Evolutionary conservation across 2,888 invertebrate species (phyloP).

Genomic region (Xestia rhomboidea): DNA sequence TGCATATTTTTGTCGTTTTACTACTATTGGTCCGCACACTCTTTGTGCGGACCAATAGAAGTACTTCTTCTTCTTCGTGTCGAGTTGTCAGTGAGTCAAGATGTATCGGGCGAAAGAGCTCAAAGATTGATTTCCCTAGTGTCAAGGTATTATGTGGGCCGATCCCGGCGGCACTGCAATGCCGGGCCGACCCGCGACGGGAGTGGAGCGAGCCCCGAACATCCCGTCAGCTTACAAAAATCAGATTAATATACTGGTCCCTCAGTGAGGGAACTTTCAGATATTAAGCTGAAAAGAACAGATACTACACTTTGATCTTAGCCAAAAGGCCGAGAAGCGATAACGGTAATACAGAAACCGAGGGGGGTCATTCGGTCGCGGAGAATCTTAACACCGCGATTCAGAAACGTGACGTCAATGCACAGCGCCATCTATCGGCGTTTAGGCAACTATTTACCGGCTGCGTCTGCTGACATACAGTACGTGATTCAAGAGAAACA

Average conservation of each 20-base stretch:
- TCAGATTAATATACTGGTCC: slow-evolving; percentile 33
- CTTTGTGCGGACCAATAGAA: too few relatives aligned
- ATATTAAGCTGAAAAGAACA: too few relatives aligned
- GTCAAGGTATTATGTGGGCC: slow-evolving; percentile 3
- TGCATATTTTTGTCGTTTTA: too few relatives aligned
- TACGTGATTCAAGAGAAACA: not conserved
- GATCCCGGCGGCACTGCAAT: slow-evolving; percentile 35
- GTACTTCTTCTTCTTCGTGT: too few relatives aligned
- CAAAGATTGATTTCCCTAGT: not conserved
- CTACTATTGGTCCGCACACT: too few relatives aligned
- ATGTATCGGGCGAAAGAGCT: too few relatives aligned
- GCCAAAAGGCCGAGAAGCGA: slow-evolving; percentile 37
- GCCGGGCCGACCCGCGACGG: slow-evolving; percentile 36
- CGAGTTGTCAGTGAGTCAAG: too few relatives aligned
- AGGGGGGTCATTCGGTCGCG: slow-evolving; percentile 11
- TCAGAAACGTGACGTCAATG: not conserved
- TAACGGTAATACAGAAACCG: not conserved
- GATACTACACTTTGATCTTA: too few relatives aligned
- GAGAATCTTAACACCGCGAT: slow-evolving; percentile 35
- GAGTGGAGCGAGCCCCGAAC: slow-evolving; percentile 28
- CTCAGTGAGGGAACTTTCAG: slow-evolving; percentile 13
- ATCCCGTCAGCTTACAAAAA: slow-evolving; percentile 36
- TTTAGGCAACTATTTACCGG: not conserved
- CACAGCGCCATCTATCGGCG: slow-evolving; percentile 1
- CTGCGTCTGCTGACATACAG: not conserved